phyloP scores from a whole-genome alignment of 2,888 invertebrate species.

The Caenorhabditis becei region DNA sequence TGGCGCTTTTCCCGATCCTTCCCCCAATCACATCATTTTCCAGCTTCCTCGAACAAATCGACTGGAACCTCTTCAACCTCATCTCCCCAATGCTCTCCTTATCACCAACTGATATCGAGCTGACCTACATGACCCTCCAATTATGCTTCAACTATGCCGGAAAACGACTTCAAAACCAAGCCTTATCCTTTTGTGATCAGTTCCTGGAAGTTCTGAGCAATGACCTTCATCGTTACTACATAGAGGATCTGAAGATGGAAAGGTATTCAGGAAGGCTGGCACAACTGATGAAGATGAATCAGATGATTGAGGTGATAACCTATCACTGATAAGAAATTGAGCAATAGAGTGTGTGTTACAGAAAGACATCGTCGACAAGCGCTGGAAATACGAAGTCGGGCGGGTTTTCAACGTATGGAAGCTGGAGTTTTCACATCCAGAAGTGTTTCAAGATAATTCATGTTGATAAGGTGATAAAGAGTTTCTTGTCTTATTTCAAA shows the following conservation, averaged over 20 bases:
- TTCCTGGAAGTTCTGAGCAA: conserved; percentile 40
- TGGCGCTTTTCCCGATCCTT: no score
- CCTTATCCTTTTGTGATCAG: conserved; percentile 5
- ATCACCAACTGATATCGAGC: conserved; percentile 27
- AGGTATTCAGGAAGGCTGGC: conserved; percentile 60
- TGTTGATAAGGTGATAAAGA: conserved; percentile 12
- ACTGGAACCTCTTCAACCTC: conserved; percentile 11
- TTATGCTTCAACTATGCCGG: conserved; percentile 48
- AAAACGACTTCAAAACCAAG: conserved; percentile 15
- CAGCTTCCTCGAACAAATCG: neutral
- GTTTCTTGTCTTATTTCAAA: no score
- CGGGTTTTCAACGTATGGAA: conserved; percentile 62
- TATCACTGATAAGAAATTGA: neutral
- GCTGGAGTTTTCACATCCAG: conserved; percentile 49
- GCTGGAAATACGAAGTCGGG: conserved; percentile 50
- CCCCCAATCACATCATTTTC: conserved; percentile 1
- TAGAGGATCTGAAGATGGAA: conserved; percentile 15
- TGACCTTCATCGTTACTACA: conserved; percentile 58
- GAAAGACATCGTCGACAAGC: conserved; percentile 51
- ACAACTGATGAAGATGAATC: conserved; percentile 57
- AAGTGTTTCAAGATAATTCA: conserved; percentile 29
- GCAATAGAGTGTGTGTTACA: conserved; percentile 2
- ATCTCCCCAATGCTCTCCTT: conserved; percentile 27
- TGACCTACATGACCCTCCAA: conserved; percentile 49
- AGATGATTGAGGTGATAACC: conserved; percentile 60